Conservation (phyloP, 2,888 invertebrate genomes). For the Sylvicola fuscatus region DNA sequence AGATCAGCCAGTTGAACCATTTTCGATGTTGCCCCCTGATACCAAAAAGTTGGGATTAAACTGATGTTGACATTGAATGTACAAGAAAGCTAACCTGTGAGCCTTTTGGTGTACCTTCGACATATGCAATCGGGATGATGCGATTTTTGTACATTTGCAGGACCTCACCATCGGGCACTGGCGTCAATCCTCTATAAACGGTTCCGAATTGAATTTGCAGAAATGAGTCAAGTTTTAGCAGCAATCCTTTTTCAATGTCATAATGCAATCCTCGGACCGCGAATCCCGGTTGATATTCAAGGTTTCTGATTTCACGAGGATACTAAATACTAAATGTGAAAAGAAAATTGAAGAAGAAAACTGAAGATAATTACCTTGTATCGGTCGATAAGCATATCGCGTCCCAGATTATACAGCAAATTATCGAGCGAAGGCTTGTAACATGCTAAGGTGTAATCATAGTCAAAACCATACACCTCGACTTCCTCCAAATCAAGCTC, state of each 20-base stretch:
- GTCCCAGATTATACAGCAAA: slow-evolving; percentile 75
- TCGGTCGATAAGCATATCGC: slow-evolving; percentile 66
- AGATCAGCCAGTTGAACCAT: slow-evolving; percentile 94
- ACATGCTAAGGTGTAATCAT: slow-evolving; percentile 92
- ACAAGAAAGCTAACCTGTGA: slow-evolving; percentile 30
- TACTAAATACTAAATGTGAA: too few species aligned
- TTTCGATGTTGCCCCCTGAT: slow-evolving; percentile 18
- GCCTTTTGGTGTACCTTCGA: slow-evolving; percentile 55
- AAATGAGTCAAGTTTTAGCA: slow-evolving; percentile 89
- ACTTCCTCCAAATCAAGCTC: slow-evolving; percentile 82
- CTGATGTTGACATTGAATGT: too few species aligned
- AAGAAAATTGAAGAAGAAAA: slow-evolving; percentile 4
- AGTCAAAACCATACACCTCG: slow-evolving; percentile 92
- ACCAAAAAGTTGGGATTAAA: too few species aligned
- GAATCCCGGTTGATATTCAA: slow-evolving; percentile 83
- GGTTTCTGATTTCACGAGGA: slow-evolving; percentile 56
- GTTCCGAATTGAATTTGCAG: slow-evolving; percentile 91
- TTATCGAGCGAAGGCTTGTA: slow-evolving; percentile 80
- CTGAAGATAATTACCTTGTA: slow-evolving; percentile 54
- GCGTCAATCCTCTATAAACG: slow-evolving; percentile 71
- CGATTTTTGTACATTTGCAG: slow-evolving; percentile 65
- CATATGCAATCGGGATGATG: slow-evolving; percentile 70
- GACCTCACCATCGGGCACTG: slow-evolving; percentile 68
- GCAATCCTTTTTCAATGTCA: slow-evolving; percentile 84
- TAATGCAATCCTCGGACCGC: slow-evolving; percentile 95